Evolutionary conservation across 2,113 vertebrate genomes (phyloP), one percentile per base, ranked within the genome.

Genomic region (Sinosuthora webbiana): DNA sequence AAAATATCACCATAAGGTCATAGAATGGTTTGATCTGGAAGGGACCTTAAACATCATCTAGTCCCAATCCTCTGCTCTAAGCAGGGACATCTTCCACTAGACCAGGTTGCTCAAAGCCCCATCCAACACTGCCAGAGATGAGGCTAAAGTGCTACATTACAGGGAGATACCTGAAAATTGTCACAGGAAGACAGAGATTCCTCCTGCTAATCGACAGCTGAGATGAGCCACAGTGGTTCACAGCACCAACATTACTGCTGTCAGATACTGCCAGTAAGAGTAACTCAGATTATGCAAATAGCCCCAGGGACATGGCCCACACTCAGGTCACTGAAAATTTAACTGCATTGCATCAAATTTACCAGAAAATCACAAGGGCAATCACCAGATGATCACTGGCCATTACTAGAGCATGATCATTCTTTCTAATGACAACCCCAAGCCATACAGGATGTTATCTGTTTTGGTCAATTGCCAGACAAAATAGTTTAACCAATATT

Each of bases 401-500:
- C 57, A 63, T 90, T 82, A 63, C 10, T 24, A 39, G 27, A 86
- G 18, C 24, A 45, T 35, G 20, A 90, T 87, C 62, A 47, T 57
- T 81, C 76, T 73, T 95, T 64, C 53, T 86, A 83, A 90, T 78
- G 41, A 81, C 82, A 87, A 64, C 80, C 68, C 41, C 41, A 94
- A 95, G 52, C 69, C 78, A 52, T 89, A 55, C 18, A 96, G 91
- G 84, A 94, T 11, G 3, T 84, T 92, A 87, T 68, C 81, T 64
- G 57, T 68, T 95, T 94, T 94, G 89, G 65, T 75, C 87, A 87
- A 94, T 96, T 94, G 85, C 91, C 91, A 94, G 87, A 84, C 69
- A 89, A 94, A 95, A 91, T 79, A 70, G 68, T 94, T 94, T 92
- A 94, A 92, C 73, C 84, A 89, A 87, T 94, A 94, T 93, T 89